Conservation (phyloP, 2,888 invertebrate genomes). For the Rhagonycha fulva region DNA sequence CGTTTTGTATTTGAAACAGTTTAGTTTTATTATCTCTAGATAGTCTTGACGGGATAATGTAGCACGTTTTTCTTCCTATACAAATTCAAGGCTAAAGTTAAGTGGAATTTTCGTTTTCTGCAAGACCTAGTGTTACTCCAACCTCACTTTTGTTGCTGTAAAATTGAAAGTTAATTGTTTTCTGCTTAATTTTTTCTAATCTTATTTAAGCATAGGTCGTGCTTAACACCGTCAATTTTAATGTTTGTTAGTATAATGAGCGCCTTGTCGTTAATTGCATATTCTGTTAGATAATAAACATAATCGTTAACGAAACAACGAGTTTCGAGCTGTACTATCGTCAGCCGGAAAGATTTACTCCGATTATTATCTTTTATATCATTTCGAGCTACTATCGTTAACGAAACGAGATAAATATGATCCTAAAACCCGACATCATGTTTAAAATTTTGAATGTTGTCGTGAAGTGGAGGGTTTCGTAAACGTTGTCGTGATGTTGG, state of each 20-base stretch:
- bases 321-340: constrained; percentile 18
- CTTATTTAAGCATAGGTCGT: constrained; percentile 5
- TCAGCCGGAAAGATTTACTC: constrained; percentile 23
- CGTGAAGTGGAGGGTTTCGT: constrained; percentile 1
- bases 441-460: constrained; percentile 3
- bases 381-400: constrained; percentile 13
- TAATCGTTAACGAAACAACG: constrained; percentile 45
- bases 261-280: constrained; percentile 48
- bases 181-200: not conserved
- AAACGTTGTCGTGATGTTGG: constrained; percentile 4
- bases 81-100: not conserved
- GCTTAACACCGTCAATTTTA: constrained; percentile 34
- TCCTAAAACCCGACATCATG: not conserved
- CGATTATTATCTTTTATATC: constrained; percentile 27
- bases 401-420: constrained; percentile 8
- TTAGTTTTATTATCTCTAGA: not conserved
- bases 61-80: not conserved
- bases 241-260: constrained; percentile 46
- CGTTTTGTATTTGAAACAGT: not conserved
- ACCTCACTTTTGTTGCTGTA: not conserved
- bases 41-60: not conserved
- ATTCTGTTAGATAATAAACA: constrained; percentile 48
- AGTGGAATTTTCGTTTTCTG: not conserved
- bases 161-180: not conserved
- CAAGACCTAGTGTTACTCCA: not conserved